phyloP scores from a whole-genome alignment of 2,113 vertebrate species.

The Gnathonemus echidnorhynchus region DNA sequence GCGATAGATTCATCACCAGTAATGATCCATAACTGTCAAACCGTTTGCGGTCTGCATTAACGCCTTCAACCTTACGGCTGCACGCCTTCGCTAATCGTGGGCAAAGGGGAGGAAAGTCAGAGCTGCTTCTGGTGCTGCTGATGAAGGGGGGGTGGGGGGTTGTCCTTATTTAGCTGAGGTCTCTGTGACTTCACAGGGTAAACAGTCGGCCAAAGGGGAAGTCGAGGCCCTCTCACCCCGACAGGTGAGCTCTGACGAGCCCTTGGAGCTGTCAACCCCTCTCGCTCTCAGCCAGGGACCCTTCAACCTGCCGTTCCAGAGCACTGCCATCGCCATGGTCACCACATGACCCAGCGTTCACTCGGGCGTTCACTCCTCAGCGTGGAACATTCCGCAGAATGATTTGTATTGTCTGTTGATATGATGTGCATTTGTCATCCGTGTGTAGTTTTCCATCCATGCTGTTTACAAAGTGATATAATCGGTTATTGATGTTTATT shows the following conservation, averaged over 20 bases:
- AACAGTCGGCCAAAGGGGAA: background rate
- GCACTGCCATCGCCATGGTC: background rate
- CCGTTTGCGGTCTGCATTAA: background rate
- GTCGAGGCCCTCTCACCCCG: background rate
- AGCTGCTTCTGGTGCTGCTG: no score
- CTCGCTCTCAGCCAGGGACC: background rate
- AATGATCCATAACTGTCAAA: constrained; percentile 1
- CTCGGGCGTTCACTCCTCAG: no score
- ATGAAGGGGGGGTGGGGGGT: background rate
- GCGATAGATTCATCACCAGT: background rate
- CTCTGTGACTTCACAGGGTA: background rate
- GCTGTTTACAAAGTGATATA: background rate
- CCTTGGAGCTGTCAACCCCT: background rate
- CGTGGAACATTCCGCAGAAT: background rate
- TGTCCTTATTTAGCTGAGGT: background rate
- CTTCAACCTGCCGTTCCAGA: background rate
- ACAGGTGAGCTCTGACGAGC: background rate
- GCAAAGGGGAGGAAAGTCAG: background rate
- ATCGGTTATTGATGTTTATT: background rate
- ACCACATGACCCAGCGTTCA: background rate
- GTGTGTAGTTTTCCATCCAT: background rate
- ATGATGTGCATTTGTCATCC: background rate
- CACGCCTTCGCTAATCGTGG: background rate
- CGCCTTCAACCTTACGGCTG: background rate
- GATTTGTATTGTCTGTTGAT: background rate